Evolutionary conservation across 2,113 vertebrate species (phyloP).

Genomic region (Rostratula benghalensis): DNA sequence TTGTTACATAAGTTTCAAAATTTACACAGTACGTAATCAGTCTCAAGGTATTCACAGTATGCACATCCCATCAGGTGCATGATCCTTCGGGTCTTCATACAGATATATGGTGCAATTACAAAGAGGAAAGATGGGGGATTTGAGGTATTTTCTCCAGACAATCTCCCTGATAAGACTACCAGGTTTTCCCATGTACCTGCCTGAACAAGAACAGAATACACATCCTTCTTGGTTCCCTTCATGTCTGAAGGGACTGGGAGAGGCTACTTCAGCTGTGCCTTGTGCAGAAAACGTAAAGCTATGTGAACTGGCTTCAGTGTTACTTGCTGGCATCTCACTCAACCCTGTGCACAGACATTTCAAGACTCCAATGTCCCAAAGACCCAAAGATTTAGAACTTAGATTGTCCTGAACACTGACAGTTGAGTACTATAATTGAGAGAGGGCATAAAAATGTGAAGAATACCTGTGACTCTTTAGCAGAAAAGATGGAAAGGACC

Average conservation of each 20-base stretch:
- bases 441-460: background rate
- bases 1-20: background rate
- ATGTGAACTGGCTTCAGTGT: background rate
- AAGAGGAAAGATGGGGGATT: background rate
- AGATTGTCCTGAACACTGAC: background rate
- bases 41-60: background rate
- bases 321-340: background rate
- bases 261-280: background rate
- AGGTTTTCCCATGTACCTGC: background rate
- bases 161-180: background rate
- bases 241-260: background rate
- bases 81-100: background rate
- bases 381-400: background rate
- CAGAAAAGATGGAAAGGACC: background rate
- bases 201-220: background rate
- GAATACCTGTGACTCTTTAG: background rate
- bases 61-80: background rate
- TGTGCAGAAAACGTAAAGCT: background rate
- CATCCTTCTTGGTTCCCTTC: background rate
- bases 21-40: background rate
- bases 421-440: background rate
- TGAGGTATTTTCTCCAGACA: background rate
- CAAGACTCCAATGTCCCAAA: background rate
- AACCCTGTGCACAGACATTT: background rate
- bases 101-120: background rate